A percentile compares a stretch with the other conserved stretches of the same genome.
Conservation (phyloP, 2,113 vertebrate species). For the Oncorhynchus kisutch region DNA sequence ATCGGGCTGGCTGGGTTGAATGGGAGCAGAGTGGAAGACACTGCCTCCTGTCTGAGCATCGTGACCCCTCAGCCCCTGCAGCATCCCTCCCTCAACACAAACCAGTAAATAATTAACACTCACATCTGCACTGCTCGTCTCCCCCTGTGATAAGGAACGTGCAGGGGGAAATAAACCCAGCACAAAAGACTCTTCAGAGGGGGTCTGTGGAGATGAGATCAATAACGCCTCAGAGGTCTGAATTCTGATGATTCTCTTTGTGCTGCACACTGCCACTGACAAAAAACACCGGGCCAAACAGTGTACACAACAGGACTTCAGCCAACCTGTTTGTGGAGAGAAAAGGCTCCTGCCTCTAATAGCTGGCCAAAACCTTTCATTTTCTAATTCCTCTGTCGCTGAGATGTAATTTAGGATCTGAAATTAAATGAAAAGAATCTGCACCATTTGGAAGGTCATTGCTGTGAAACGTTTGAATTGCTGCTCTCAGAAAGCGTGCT, state of each 20-base stretch:
- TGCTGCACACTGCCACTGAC: conserved; percentile 10
- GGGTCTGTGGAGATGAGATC: conserved; percentile 36
- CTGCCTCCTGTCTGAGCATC: background rate
- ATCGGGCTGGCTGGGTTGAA: background rate
- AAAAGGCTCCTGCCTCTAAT: background rate
- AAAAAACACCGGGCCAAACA: conserved; percentile 8
- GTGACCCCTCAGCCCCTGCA: background rate
- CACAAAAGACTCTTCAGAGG: conserved; percentile 21
- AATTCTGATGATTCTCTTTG: conserved; percentile 38
- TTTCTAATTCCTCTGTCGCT: background rate
- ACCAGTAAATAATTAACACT: conserved; percentile 60
- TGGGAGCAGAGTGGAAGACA: background rate
- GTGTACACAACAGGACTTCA: background rate
- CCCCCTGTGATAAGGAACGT: conserved; percentile 11
- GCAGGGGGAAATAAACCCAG: conserved; percentile 27
- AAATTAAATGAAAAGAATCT: too few species aligned
- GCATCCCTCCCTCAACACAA: background rate
- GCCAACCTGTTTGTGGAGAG: background rate
- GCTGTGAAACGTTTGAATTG: background rate
- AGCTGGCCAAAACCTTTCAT: background rate
- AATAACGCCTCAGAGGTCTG: conserved; percentile 31
- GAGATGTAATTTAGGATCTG: background rate
- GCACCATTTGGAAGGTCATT: background rate
- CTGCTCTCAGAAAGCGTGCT: background rate
- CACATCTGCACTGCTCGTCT: conserved; percentile 35